Base-by-base conservation (phyloP, 2,797 vertebrate species). In the Columba guinea region DNA sequence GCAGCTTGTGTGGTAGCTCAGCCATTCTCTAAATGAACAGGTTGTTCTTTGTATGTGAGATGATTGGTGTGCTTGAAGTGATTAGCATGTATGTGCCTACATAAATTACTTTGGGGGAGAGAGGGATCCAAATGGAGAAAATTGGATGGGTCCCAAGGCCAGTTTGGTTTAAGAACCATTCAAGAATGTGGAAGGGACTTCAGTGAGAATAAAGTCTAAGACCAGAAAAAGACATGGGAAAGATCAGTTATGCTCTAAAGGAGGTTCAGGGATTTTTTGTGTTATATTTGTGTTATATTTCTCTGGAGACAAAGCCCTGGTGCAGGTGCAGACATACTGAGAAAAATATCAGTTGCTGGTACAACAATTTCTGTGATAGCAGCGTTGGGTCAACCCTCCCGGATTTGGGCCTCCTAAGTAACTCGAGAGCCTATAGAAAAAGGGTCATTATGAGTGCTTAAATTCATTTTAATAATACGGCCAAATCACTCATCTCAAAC, bases 1-100 rank as follows among this genome's bases (percentile, higher is more conserved):
- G 63, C 83, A 87, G 58, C 92, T 89, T 23, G 65, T 60, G 39
- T 69, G 53, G 84, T 23, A 93, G 78, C 91, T 92, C 81, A 79
- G 49, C 59, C 87, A 62, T 80, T 96, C 81, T 82, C 73, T 71
- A 90, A 92, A 92, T 93, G 80, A 93, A 63, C 81, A 92, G 78
- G 74, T 93, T 89, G 76, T 30, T 85, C 58, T 86, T 73, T 77
- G 67, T 90, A 30, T 79, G 71, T 71, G 64, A 87, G 77, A 82
- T 53, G 44, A 59, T 56, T 80, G 67, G 83, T 80, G 88, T 80
- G 74, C 67, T 67, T 84, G 91, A 75, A 75, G 60, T 90, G 68
- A 86, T 82, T 71, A 51, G 19, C n/a, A 68, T 52, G 23, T 34
- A 28, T 65, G 51, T 87, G 52, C 32, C 52, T 84, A 65, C 90